Base-by-base conservation (phyloP, 1,140 invertebrate genomes). In the Trichoplusia ni region DNA sequence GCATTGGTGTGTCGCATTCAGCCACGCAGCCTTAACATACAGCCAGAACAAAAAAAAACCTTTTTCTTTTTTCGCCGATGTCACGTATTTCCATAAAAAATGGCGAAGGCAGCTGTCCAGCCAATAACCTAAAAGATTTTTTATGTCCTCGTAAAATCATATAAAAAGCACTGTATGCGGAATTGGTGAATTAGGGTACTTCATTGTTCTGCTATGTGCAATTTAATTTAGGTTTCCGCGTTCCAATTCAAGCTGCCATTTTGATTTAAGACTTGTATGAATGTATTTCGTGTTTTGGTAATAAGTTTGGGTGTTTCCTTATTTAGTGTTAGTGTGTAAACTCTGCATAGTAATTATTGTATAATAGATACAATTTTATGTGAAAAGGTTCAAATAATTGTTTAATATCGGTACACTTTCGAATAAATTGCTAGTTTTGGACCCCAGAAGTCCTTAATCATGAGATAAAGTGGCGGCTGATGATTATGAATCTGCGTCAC, bases 81-180 rank as follows among this genome's bases (percentile, higher is more conserved):
- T 40, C 37, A 40, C 16, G 16, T 40, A 1, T 19, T 8, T 4
- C 8, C 19, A 40, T 40, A 19, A 40, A 40, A 19, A 13, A 40
- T 13, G 35, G 14, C 13, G 16, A 0, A 38, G 16, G 37, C 37
- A 40, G 37, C 16, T 40, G 37, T 40, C 6, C 44, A 8, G 11
- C 13, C 21, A 46, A 40, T 42, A 42, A n/a, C n/a, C 40, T 42
- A 42, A 46, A 46, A 46, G 27, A 6, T 14, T 46, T 46, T 27
- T 46, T 29, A 6, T 18, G 11, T 18, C 11, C 42, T 29, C 44
- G 13, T 46, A 46, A 46, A 46, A 46, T 19, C 8, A 19, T 18
- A 40, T 19, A 18, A 38, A 35, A 35, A 21, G 40, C 11, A 4
- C 2, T 13, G 44, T 46, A 27, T 27, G 44, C 11, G n/a, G 21